phyloP scores from a whole-genome alignment of 2,113 vertebrate species.

The Dipodomys stephensi region DNA sequence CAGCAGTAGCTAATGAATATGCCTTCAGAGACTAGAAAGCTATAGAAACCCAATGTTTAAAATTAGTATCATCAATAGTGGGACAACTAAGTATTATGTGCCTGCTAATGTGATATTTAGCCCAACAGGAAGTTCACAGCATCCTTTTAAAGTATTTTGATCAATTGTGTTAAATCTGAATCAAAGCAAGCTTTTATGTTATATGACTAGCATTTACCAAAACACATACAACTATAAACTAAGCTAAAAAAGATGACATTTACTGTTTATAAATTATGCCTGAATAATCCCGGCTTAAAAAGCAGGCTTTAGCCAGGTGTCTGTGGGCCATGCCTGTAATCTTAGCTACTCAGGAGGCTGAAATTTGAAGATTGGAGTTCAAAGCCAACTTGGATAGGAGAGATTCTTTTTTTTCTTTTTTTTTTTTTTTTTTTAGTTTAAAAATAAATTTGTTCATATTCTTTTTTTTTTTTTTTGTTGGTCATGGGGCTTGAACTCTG shows the following conservation, averaged over 20 bases:
- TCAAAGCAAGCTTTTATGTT: conserved; percentile 44
- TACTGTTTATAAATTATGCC: background rate
- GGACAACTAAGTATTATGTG: background rate
- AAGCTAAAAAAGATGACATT: background rate
- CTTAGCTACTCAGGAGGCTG: background rate
- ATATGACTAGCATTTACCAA: conserved; percentile 37
- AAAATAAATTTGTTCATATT: too few species aligned
- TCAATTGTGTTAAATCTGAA: conserved; percentile 23
- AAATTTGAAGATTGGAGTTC: too few species aligned
- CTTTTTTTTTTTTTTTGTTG: too few species aligned
- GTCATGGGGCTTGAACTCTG: too few species aligned
- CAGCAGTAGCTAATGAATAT: background rate
- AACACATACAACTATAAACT: background rate
- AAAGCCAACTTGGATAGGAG: too few species aligned
- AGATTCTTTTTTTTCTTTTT: too few species aligned
- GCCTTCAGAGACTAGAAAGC: conserved; percentile 23
- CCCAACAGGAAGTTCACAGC: background rate
- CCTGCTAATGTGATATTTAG: background rate
- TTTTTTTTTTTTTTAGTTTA: too few species aligned
- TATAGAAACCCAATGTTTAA: background rate
- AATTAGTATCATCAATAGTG: conserved; percentile 28
- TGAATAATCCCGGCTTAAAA: conserved; percentile 12
- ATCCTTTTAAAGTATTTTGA: conserved; percentile 38
- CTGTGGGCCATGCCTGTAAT: background rate
- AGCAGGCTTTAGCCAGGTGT: background rate